Conservation (phyloP, 2,113 vertebrate genomes). For the Atlantisia rogersi region DNA sequence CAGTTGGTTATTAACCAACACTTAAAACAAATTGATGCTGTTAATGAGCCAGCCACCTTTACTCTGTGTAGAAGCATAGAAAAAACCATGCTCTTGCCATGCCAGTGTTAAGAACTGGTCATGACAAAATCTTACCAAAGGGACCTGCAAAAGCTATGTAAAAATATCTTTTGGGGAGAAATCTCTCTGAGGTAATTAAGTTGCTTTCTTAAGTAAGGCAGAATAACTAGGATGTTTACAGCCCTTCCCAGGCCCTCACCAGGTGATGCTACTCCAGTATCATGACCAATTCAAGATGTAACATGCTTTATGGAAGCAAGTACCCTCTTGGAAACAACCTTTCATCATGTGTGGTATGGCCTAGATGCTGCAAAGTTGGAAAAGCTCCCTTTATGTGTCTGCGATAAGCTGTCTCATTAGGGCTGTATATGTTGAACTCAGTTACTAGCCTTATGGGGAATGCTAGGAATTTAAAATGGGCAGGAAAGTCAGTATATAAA, state of each 20-base stretch:
- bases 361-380: background rate
- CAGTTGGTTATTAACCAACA: background rate
- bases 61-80: background rate
- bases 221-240: background rate
- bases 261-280: background rate
- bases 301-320: background rate
- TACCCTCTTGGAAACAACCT: background rate
- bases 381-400: background rate
- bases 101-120: background rate
- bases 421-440: background rate
- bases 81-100: background rate
- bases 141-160: background rate
- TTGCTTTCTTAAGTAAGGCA: background rate
- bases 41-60: background rate
- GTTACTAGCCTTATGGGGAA: background rate
- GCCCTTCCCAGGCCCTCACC: background rate
- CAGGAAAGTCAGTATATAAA: background rate
- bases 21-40: background rate
- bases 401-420: conserved; percentile 19
- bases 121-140: background rate
- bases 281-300: background rate
- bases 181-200: background rate
- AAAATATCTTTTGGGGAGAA: background rate
- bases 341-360: background rate
- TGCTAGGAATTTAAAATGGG: background rate